Evolutionary conservation across 2,888 invertebrate species (phyloP).

Genomic region (Hermodice carunculata): DNA sequence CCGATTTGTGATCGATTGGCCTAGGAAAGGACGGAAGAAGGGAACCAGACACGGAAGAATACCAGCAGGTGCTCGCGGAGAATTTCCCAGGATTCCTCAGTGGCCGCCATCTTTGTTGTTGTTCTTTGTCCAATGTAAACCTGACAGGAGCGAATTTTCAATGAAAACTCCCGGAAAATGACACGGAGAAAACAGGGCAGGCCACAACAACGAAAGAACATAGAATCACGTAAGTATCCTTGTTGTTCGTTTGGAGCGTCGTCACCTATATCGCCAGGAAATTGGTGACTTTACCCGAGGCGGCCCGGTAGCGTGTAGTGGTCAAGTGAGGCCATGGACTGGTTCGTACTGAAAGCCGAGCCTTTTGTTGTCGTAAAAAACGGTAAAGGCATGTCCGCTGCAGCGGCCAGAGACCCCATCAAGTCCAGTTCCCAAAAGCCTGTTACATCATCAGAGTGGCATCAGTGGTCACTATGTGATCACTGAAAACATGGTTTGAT

Average conservation of each 20-base stretch:
- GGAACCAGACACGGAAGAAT: no score
- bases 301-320: constrained; percentile 4
- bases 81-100: constrained; percentile 28
- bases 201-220: constrained; percentile 65
- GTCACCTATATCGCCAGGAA: neutral
- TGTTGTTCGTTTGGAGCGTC: constrained; percentile 19
- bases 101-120: constrained; percentile 32
- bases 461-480: no score
- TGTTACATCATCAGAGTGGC: no score
- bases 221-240: constrained; percentile 24
- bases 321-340: constrained; percentile 15
- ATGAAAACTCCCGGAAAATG: constrained; percentile 45
- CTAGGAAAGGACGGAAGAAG: no score
- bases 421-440: no score
- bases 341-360: no score
- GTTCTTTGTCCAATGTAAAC: constrained; percentile 31
- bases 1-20: no score
- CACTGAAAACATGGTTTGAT: no score
- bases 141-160: constrained; percentile 30
- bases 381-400: no score
- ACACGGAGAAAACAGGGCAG: constrained; percentile 70
- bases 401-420: no score
- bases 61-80: no score
- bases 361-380: no score
- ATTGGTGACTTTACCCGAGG: neutral